Percentiles rank a stretch among this genome's conserved stretches.
These are phyloP conservation scores for Thalassophryne amazonica DNA, from an alignment of 2,797 vertebrate genomes.

Conservation along the genomic window DNA sequence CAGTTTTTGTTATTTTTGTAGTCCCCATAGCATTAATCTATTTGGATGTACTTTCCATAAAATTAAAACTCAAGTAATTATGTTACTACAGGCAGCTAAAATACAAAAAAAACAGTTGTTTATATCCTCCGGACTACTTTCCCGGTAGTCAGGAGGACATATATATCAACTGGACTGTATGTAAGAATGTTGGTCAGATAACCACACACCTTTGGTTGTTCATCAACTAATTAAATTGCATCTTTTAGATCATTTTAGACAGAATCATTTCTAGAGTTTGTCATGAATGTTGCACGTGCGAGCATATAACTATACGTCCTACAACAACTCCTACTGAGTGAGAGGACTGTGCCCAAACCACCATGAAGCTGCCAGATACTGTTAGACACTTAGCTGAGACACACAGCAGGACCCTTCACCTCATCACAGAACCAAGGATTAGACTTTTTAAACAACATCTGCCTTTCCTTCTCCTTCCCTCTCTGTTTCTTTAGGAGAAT, in stretches of 20 bases:
- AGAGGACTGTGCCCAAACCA: slow-evolving; percentile 16
- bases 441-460: slow-evolving; percentile 56
- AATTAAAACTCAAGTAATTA: too few relatives aligned
- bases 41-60: too few relatives aligned
- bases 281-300: slow-evolving; percentile 4
- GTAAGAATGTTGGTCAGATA: too few relatives aligned
- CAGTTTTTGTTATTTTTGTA: too few relatives aligned
- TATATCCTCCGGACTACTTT: too few relatives aligned
- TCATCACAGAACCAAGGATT: slow-evolving; percentile 45
- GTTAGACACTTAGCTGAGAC: slow-evolving; percentile 40
- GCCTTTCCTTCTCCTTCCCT: slow-evolving; percentile 19
- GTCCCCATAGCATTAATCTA: too few relatives aligned
- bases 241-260: slow-evolving; percentile 1
- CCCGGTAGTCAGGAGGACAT: too few relatives aligned
- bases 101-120: too few relatives aligned
- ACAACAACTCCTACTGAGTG: slow-evolving; percentile 28
- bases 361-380: slow-evolving; percentile 35
- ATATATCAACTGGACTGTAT: too few relatives aligned
- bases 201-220: too few relatives aligned
- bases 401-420: slow-evolving; percentile 44
- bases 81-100: too few relatives aligned
- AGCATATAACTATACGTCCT: slow-evolving; percentile 17
- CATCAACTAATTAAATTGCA: too few relatives aligned
- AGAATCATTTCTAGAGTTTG: not conserved
- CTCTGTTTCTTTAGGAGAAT: not conserved